Base-by-base conservation (phyloP, 2,797 vertebrate species). In the Muraenolepis orangiensis region DNA sequence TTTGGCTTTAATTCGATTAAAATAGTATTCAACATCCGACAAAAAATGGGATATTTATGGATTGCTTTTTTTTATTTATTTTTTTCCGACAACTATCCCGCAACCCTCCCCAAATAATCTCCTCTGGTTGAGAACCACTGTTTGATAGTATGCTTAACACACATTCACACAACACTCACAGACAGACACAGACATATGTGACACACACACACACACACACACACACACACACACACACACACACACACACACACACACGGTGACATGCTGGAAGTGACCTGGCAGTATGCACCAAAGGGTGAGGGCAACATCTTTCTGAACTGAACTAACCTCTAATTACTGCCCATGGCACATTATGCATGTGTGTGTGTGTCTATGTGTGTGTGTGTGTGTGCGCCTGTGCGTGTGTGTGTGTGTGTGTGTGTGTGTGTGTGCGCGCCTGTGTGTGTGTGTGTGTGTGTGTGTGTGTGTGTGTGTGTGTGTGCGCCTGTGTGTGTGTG, bases 281-380 rank as follows among this genome's bases (percentile, higher is more conserved):
- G 90, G 87, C 89, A 89, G 79, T 84, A 73, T 68, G 77, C 85
- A 88, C 87, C 82, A 80, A 71, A 36, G 78, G 81, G 84, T 75
- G 83, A 84, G 90, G 82, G 92, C 83, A 90, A 79, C 89, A 90
- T 87, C 86, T 90, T 88, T 87, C 90, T 91, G 89, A 92, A 92
- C 90, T 90, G 85, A 91, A 81, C 86, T 92, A 91, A 93, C 92
- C 92, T 94, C 92, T 94, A 94, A 94, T 94, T 94, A 94, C 88
- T 73, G 89, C 92, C 94, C 81, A 90, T 93, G 91, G 93, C 92
- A 94, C 91, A 91, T 5, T 31, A 67, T 67, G 26, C 1, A 3
- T 66, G 64, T 38, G n/a, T 16, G 31, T 30, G 13, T 16, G 28
- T 26, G n/a, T 31, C 30, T 13, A 10, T 67, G 66, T 30, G 20